These are phyloP conservation scores for Nebria salina DNA, from an alignment of 2,888 invertebrate genomes.

Conservation along the genomic window DNA sequence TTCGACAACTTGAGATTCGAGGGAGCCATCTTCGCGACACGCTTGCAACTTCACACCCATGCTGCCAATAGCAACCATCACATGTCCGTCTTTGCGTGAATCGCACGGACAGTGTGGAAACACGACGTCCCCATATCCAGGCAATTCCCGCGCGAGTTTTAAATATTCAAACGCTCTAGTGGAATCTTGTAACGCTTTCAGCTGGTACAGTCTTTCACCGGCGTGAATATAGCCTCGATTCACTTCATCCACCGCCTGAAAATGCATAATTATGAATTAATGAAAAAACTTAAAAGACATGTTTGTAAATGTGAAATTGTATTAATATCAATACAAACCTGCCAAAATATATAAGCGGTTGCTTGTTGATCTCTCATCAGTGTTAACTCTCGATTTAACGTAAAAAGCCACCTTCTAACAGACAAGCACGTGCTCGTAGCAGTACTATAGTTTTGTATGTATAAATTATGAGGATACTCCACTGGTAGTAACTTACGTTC, in stretches of 20 bases:
- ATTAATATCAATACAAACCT: conserved; percentile 63
- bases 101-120: conserved; percentile 96
- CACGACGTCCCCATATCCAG: conserved; percentile 92
- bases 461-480: conserved; percentile 96
- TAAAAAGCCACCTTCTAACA: conserved; percentile 89
- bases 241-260: conserved; percentile 90
- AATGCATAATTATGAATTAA: background rate
- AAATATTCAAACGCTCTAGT: conserved; percentile 88
- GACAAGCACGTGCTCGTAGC: conserved; percentile 95
- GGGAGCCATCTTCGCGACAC: conserved; percentile 82
- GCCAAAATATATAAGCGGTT: conserved; percentile 88
- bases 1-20: conserved; percentile 80
- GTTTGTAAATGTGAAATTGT: background rate
- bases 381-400: conserved; percentile 73
- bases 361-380: conserved; percentile 75
- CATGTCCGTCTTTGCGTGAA: conserved; percentile 88
- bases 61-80: conserved; percentile 68
- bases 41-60: conserved; percentile 79
- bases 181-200: conserved; percentile 94
- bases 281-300: background rate
- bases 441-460: conserved; percentile 99
- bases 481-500: conserved; percentile 92
- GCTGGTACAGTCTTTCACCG: conserved; percentile 91
- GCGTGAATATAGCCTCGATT: conserved; percentile 92
- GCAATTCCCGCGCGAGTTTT: conserved; percentile 82